Evolutionary conservation across 2,113 vertebrate species (phyloP), one percentile per base, ranked within the genome.

Genomic region (Antigone vipio): DNA sequence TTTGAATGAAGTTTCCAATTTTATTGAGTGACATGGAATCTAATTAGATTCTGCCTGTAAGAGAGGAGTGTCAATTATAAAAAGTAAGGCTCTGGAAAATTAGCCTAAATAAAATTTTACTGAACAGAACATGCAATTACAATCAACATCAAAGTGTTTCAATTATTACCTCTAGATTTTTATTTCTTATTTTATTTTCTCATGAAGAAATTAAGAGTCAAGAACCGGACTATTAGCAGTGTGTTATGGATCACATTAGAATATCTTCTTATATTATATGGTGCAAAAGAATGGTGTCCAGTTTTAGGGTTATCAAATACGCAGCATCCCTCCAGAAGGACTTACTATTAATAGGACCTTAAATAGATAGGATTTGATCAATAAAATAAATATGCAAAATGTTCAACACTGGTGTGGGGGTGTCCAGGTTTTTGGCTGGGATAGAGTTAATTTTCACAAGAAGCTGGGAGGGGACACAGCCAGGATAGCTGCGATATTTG

Each of bases 1-100:
- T 96, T 93, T 97, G 93, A 97, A 97, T 96, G 91, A 96, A 89
- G 84, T 95, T 97, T 97, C 58, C 77, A 82, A 60, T 96, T 97
- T 97, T 89, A 92, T 49, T 92, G 84, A 98, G n/a, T 97, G 91
- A 95, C 91, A 91, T 75, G 68, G 96, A 97, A 96, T 94, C 52
- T 97, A 97, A 98, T 97, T 95, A 96, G 15, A 92, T 94, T 66
- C 60, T 92, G 42, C 60, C 55, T 34, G 78, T 91, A 94, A 58
- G 24, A 95, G 93, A 92, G 24, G 88, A 94, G n/a, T 92, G 30
- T 94, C 79, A 85, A 76, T 93, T 96, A 60, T 84, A 84, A 96
- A 91, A 96, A 91, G 88, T 26, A 74, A 85, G 35, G 62, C 44
- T 92, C 93, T 78, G 86, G 84, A 90, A 96, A 97, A 95, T 95